Evolutionary conservation across 2,888 invertebrate species (phyloP).

Genomic region (Synergus japonicus): DNA sequence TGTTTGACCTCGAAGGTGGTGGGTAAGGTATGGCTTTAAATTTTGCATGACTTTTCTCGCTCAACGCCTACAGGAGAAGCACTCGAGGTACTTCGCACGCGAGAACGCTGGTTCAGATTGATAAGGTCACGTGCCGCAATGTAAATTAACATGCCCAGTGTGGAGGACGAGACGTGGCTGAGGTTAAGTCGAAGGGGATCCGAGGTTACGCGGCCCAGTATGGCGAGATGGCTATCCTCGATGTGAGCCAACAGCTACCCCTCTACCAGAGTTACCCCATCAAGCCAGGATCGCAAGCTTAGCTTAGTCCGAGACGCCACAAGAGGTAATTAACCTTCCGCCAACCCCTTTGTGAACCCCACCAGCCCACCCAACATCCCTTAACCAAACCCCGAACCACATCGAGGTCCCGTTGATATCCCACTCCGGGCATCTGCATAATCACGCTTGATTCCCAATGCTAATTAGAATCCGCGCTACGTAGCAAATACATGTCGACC

Average conservation of each 20-base stretch:
- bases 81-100: constrained; percentile 38
- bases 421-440: constrained; percentile 72
- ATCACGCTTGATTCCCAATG: constrained; percentile 75
- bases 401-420: constrained; percentile 65
- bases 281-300: constrained; percentile 63
- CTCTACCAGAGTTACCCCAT: constrained; percentile 60
- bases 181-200: constrained; percentile 66
- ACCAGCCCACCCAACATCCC: constrained; percentile 50
- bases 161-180: constrained; percentile 59
- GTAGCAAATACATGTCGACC: constrained; percentile 70
- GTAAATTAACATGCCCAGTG: constrained; percentile 66
- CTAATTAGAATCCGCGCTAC: constrained; percentile 73
- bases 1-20: constrained; percentile 10
- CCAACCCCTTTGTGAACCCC: constrained; percentile 65
- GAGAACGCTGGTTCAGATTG: constrained; percentile 45
- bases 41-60: constrained; percentile 35
- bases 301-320: constrained; percentile 69
- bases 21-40: constrained; percentile 3
- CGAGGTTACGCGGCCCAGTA: constrained; percentile 62
- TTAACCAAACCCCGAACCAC: constrained; percentile 46
- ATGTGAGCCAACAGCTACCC: constrained; percentile 59
- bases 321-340: constrained; percentile 75
- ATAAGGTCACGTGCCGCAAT: constrained; percentile 60
- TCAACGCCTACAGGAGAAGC: constrained; percentile 15
- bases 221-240: constrained; percentile 63